These are phyloP conservation scores for Linyphia triangularis DNA, from an alignment of 2,888 invertebrate genomes.

Conservation along the genomic window DNA sequence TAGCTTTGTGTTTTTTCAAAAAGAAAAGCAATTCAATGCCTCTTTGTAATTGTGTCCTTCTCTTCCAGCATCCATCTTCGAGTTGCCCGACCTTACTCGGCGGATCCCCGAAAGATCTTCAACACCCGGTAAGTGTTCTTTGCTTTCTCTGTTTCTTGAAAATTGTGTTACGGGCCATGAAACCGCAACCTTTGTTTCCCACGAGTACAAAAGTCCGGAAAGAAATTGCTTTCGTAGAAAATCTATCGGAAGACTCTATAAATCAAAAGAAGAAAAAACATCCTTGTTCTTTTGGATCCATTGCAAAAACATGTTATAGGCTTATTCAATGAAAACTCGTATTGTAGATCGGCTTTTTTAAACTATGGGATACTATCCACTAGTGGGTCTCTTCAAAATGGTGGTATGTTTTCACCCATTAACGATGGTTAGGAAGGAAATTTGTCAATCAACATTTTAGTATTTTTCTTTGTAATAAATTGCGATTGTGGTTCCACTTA, in stretches of 20 bases:
- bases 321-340: no score
- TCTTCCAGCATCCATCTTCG: constrained; percentile 39
- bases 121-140: constrained; percentile 55
- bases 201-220: constrained; percentile 29
- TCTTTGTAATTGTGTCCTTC: constrained; percentile 34
- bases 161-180: constrained; percentile 32
- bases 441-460: no score
- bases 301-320: no score
- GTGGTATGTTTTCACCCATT: no score
- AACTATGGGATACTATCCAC: no score
- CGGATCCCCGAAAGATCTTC: constrained; percentile 40
- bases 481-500: no score
- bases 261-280: background rate
- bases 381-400: no score
- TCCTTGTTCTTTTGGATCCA: background rate
- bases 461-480: no score
- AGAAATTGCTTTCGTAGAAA: background rate
- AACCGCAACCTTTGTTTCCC: constrained; percentile 40
- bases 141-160: background rate
- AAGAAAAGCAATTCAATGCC: no score
- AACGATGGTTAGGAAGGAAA: no score
- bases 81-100: constrained; percentile 55
- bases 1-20: no score
- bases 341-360: no score
- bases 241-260: background rate